Base-by-base conservation (phyloP, 2,113 vertebrate genomes). In the Mormoops blainvillei region DNA sequence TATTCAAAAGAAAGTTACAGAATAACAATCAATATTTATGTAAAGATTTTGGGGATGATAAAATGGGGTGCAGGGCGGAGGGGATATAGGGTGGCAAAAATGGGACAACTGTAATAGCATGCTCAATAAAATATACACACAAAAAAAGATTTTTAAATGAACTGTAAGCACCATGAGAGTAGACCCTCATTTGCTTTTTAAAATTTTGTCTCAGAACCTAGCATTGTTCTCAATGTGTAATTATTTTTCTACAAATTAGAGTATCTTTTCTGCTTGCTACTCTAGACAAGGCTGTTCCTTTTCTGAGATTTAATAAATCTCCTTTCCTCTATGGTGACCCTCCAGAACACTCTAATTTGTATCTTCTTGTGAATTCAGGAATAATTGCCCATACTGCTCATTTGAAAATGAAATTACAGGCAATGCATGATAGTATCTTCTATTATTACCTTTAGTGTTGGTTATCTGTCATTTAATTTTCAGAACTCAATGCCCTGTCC, bases 391-490 rank as follows among this genome's bases (percentile, higher is more conserved):
- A 77, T 45, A 36, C 16, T 71, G 7, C 33, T 86, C 50, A 36
- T 56, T 89, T 77, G 78, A 76, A 77, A 89, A 67, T 67, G 2
- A n/a, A 90, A 76, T 87, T 77, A 73, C 0, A 33, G 33, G 15
- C 18, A 63, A 50, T 81, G 36, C 73, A 67, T 61, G 71, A 86
- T 18, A 73, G 68, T 15, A 77, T 78, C n/a, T 90, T 89, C n/a
- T 94, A 45, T 85, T 73, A 93, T 48, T 87, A 90, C 22, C 7
- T 65, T 92, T 86, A 41, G 15, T 82, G 50, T 65, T 38, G 45
- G 84, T 89, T 71, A 86, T 78, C 12, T 54, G 14, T 81, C 67
- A 94, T 82, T 82, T 65, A 92, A 85, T 94, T 94, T 91, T 87
- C 20, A 3, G 36, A 76, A 70, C 18, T 85, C 74, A 56, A 89